Evolutionary conservation across 1,140 invertebrate species (phyloP).

Genomic region (Maconellicoccus hirsutus): DNA sequence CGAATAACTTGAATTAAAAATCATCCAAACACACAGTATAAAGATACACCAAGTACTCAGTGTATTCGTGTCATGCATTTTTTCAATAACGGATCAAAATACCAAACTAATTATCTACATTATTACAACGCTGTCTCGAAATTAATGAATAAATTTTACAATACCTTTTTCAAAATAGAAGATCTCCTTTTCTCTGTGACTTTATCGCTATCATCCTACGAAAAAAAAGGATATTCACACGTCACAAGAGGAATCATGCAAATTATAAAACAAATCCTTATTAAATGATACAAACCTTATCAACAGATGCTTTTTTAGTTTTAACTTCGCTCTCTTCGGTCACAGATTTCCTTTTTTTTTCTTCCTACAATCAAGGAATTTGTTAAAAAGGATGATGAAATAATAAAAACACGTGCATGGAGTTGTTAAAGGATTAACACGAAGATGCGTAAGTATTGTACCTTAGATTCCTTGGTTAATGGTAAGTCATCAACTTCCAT

Average conservation of each 20-base stretch:
- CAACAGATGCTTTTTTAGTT: neutral
- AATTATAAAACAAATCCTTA: neutral
- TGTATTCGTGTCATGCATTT: too few relatives aligned
- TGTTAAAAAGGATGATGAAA: too few relatives aligned
- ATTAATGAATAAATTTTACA: neutral
- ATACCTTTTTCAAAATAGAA: neutral
- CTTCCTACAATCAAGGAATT: neutral
- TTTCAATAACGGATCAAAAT: too few relatives aligned
- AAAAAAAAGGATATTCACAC: neutral
- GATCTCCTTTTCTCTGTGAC: neutral
- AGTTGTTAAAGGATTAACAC: too few relatives aligned
- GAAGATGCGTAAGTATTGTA: too few relatives aligned
- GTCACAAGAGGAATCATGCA: neutral
- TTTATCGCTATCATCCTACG: neutral
- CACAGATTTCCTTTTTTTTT: conserved; percentile 2
- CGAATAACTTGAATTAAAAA: too few relatives aligned
- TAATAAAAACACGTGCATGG: too few relatives aligned
- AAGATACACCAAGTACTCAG: too few relatives aligned
- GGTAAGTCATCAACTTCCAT: conserved; percentile 4
- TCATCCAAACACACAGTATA: too few relatives aligned
- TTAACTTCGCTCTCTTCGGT: neutral
- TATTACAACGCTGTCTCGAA: too few relatives aligned
- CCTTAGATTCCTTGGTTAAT: neutral
- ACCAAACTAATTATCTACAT: too few relatives aligned
- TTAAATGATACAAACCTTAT: neutral